Evolutionary conservation across 2,113 vertebrate genomes (phyloP).

Genomic region (Zonotrichia leucophrys): DNA sequence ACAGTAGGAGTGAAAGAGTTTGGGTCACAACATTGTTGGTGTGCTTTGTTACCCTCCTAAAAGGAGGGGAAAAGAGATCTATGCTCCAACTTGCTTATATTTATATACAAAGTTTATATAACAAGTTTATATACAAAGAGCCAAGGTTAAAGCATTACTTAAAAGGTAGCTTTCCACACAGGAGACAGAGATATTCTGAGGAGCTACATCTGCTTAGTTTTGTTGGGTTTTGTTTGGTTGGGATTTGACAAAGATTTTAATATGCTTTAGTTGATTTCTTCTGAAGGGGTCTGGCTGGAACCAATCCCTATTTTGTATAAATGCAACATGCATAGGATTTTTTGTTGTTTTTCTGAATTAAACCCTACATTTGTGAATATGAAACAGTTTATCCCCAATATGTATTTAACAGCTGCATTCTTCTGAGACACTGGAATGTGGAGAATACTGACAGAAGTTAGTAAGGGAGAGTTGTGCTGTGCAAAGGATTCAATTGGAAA

Average conservation of each 20-base stretch:
- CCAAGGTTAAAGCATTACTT: neutral
- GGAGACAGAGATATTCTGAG: neutral
- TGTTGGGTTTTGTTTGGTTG: neutral
- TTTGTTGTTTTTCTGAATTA: neutral
- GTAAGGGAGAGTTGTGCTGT: neutral
- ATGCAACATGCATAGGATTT: neutral
- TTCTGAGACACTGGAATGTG: neutral
- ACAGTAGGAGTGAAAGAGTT: neutral
- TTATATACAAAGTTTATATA: neutral
- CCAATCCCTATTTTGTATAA: neutral
- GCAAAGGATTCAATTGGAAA: neutral
- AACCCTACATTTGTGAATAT: neutral
- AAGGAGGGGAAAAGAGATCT: neutral
- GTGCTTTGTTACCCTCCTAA: neutral
- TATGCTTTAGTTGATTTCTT: neutral
- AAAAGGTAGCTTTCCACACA: neutral
- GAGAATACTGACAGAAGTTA: neutral
- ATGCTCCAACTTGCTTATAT: neutral
- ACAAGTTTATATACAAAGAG: neutral
- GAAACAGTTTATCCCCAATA: neutral
- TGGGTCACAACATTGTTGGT: neutral
- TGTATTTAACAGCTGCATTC: neutral
- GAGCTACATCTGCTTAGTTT: neutral
- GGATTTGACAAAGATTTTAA: neutral
- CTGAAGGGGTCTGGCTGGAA: neutral